Percentiles rank a stretch among this genome's conserved stretches.
These are phyloP conservation scores for Latrodectus hesperus DNA, from an alignment of 2,888 invertebrate species.

Conservation along the genomic window DNA sequence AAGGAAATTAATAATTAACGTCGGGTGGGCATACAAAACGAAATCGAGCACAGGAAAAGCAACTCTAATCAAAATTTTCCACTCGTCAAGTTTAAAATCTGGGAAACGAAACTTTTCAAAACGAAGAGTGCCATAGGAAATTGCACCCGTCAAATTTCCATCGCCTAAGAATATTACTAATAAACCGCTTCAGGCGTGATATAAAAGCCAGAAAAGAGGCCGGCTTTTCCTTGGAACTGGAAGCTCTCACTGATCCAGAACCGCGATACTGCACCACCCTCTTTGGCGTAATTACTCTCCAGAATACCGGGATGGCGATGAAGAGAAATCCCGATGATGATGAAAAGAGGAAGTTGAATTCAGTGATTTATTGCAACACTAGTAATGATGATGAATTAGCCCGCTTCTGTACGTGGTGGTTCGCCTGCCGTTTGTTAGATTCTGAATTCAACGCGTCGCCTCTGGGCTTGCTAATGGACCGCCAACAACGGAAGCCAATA, in stretches of 20 bases:
- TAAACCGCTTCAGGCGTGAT: slow-evolving; percentile 19
- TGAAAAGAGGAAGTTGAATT: slow-evolving; percentile 64
- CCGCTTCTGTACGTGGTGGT: slow-evolving; percentile 8
- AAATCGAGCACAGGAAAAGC: slow-evolving; percentile 5
- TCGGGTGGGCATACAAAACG: slow-evolving; percentile 3
- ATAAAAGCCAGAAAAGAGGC: slow-evolving; percentile 32
- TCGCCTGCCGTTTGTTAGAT: neutral
- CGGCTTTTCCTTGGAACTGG: slow-evolving; percentile 1
- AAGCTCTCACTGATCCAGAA: slow-evolving; percentile 36
- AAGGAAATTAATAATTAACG: slow-evolving; percentile 34
- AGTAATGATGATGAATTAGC: slow-evolving; percentile 62
- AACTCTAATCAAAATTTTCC: slow-evolving; percentile 11
- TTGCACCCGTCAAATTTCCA: slow-evolving; percentile 46
- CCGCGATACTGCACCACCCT: slow-evolving; percentile 37
- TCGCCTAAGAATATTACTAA: slow-evolving; percentile 44
- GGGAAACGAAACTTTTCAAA: slow-evolving; percentile 28
- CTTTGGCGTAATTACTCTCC: slow-evolving; percentile 58
- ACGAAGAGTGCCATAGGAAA: slow-evolving; percentile 52
- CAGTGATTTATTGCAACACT: slow-evolving; percentile 59
- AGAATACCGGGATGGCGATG: slow-evolving; percentile 28
- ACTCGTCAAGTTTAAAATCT: slow-evolving; percentile 1
- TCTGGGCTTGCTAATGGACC: slow-evolving; percentile 43
- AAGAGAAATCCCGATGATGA: slow-evolving; percentile 20
- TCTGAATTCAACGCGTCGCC: slow-evolving; percentile 35
- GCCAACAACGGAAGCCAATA: slow-evolving; percentile 12